Evolutionary conservation across 2,888 invertebrate genomes (phyloP), one percentile per base, ranked within the genome.

Genomic region (Anthophora plumipes): DNA sequence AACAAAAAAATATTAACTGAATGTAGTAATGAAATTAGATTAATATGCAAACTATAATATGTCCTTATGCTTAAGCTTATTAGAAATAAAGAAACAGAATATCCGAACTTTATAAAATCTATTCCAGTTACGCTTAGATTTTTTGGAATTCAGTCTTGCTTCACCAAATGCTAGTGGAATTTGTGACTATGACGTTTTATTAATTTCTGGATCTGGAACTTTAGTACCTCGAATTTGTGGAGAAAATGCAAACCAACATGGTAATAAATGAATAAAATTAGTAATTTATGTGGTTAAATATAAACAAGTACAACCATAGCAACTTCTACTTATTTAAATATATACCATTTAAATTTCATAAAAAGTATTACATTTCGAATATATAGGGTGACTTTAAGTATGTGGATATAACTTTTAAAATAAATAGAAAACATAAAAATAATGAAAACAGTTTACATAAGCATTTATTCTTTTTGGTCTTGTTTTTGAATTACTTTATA

Each of bases 171-270:
- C 96, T 0, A 95, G 96, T 91, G 97, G 98, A 1, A 94, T 94
- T 66, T 98, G 97, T 90, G 92, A 94, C 17, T 95, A 95, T 0
- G 98, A 98, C 92, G 95, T 96, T 5, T 94, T 98, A 80, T 95
- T 95, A 5, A 94, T 97, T 39, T 95, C 95, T 0, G 97, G 97
- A 0, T 96, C 96, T 0, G 95, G 96, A 73, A 96, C 96, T 0
- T 92, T 94, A 8, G 95, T 96, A 6, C 97, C 97, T 0, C 92
- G 94, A 0, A 95, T 98, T 77, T 98, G 98, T 91, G 98, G 98
- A 0, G 96, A 97, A 91, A 97, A 97, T 92, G 95, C 96, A 0
- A 97, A 97, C 0, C 96, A 97, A 91, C 96, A 97, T 88, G 91
- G 94, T 95, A 89, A 90, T 88, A 46, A 43, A 69, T 73, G 41